phyloP scores from a whole-genome alignment of 1,140 invertebrate genomes.

The Pseudobourletiella spinata region DNA sequence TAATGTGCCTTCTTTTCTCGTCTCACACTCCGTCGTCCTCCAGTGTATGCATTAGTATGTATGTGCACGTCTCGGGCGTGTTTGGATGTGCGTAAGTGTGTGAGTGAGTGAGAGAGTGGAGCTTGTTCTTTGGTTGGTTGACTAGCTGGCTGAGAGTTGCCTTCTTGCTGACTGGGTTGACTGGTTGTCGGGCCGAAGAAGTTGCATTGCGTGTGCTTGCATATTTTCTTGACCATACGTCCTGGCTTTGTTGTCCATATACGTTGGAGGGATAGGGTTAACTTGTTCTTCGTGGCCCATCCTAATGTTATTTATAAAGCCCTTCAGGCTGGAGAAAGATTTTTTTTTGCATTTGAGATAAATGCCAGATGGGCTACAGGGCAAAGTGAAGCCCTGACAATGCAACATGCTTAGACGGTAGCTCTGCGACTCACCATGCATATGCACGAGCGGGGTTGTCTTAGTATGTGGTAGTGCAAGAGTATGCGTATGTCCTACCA shows the following conservation, averaged over 20 bases:
- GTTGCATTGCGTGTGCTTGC: conserved; percentile 7
- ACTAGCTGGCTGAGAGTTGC: no score
- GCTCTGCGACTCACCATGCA: background rate
- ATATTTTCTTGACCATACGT: conserved; percentile 9
- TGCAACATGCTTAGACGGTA: background rate
- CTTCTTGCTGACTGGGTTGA: no score
- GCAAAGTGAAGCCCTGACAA: background rate
- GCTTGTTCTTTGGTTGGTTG: background rate
- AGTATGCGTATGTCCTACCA: no score
- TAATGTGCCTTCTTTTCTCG: background rate
- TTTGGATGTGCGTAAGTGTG: no score
- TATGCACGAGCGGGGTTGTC: no score
- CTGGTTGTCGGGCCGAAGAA: background rate
- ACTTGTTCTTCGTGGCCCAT: background rate
- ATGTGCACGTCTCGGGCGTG: no score
- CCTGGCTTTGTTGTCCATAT: background rate
- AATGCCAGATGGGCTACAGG: background rate
- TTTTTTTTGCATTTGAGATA: conserved; percentile 6
- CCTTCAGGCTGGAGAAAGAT: conserved; percentile 3
- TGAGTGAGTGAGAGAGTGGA: background rate
- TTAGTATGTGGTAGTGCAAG: no score
- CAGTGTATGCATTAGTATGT: background rate
- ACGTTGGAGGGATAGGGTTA: conserved; percentile 3
- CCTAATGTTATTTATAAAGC: conserved; percentile 1
- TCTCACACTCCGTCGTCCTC: no score